These are phyloP conservation scores for Fregata magnificens DNA, from an alignment of 2,113 vertebrate genomes.

Conservation along the genomic window DNA sequence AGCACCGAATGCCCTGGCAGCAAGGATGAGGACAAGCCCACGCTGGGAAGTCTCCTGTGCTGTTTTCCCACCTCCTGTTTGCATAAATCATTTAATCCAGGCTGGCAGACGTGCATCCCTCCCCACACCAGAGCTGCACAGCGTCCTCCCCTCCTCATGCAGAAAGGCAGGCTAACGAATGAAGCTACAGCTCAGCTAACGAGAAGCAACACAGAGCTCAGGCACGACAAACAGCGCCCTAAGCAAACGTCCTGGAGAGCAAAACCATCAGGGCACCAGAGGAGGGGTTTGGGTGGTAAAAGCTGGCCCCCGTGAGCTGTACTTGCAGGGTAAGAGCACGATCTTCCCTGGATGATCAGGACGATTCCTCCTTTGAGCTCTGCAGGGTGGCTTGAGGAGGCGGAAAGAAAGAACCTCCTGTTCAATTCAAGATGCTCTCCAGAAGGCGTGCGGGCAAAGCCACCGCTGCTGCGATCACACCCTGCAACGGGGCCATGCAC, in stretches of 20 bases:
- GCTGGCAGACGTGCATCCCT: neutral
- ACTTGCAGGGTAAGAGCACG: neutral
- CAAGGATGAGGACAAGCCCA: neutral
- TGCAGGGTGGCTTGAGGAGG: neutral
- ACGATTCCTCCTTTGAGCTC: neutral
- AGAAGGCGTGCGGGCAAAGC: neutral
- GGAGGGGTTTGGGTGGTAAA: neutral
- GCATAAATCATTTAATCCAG: neutral
- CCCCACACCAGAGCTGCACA: neutral
- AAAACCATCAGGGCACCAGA: neutral
- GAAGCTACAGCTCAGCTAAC: accelerated
- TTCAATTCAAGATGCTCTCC: neutral
- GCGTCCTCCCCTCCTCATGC: no score
- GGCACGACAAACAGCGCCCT: neutral
- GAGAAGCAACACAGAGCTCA: neutral
- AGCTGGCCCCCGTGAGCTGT: neutral
- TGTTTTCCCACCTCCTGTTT: neutral
- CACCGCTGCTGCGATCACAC: neutral
- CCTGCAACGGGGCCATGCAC: neutral
- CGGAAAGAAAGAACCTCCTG: neutral
- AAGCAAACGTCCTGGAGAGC: neutral
- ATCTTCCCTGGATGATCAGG: neutral
- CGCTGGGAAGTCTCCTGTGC: neutral
- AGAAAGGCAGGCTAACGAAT: neutral
- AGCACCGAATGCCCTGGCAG: no score